Conservation (phyloP, 2,888 invertebrate species). For the Campoplex capitator region DNA sequence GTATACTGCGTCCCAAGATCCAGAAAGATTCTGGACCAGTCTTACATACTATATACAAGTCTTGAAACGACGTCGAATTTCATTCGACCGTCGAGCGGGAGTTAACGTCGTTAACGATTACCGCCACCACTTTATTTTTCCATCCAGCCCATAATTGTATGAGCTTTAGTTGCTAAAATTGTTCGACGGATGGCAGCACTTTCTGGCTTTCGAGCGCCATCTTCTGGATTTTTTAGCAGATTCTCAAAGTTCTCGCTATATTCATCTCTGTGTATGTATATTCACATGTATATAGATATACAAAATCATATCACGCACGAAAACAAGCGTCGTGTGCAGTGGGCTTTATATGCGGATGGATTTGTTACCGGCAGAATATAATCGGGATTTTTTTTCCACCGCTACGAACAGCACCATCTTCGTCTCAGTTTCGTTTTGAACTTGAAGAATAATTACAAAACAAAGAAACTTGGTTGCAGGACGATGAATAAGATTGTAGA, state of each 20-base stretch:
- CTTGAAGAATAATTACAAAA: neutral
- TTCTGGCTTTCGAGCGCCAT: neutral
- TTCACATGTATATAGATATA: no score
- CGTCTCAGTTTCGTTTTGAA: neutral
- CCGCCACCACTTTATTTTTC: neutral
- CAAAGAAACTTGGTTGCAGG: neutral
- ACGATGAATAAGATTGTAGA: neutral
- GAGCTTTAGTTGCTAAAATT: neutral
- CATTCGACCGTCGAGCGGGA: neutral
- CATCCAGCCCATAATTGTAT: neutral
- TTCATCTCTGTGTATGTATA: no score
- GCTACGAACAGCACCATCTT: neutral
- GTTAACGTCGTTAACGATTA: neutral
- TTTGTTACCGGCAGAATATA: no score
- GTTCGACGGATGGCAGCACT: neutral
- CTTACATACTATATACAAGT: neutral
- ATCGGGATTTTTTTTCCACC: neutral
- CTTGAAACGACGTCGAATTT: neutral
- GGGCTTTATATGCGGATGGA: no score
- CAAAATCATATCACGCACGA: no score
- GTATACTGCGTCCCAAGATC: neutral
- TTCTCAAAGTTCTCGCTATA: neutral
- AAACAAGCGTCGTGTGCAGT: no score
- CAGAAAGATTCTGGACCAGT: slow-evolving; percentile 11
- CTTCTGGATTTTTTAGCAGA: neutral